These are phyloP conservation scores for Sebastes paucispinis DNA, from an alignment of 2,797 vertebrate species.

Conservation along the genomic window DNA sequence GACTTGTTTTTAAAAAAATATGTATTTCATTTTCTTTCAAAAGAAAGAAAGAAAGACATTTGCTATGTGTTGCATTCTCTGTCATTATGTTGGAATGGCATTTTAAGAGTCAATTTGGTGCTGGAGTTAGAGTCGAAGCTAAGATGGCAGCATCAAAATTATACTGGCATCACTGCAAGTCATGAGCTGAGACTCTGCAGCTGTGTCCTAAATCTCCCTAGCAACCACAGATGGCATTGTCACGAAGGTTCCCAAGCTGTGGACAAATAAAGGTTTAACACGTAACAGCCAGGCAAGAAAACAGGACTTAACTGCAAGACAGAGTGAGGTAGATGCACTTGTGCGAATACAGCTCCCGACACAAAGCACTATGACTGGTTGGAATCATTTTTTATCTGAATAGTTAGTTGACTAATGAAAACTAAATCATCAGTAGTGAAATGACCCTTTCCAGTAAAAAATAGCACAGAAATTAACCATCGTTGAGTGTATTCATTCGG, in stretches of 20 bases:
- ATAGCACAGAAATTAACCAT: neutral
- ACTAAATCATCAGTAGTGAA: neutral
- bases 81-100: constrained; percentile 5
- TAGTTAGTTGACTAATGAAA: neutral
- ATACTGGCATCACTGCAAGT: constrained; percentile 49
- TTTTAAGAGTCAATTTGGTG: constrained; percentile 33
- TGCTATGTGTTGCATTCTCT: neutral
- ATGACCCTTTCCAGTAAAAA: neutral
- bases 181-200: constrained; percentile 53
- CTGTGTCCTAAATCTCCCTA: constrained; percentile 58
- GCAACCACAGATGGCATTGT: constrained; percentile 57
- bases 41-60: neutral
- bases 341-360: neutral
- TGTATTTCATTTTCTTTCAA: neutral
- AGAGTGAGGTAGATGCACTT: constrained; percentile 7
- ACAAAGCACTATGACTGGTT: neutral
- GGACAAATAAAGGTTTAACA: constrained; percentile 50
- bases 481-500: neutral
- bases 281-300: constrained; percentile 1
- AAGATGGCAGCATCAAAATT: constrained; percentile 47
- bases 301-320: neutral
- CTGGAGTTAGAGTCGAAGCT: constrained; percentile 36
- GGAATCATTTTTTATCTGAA: neutral
- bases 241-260: constrained; percentile 41
- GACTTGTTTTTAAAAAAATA: neutral